Evolutionary conservation across 2,113 vertebrate genomes (phyloP), one percentile per base, ranked within the genome.

Genomic region (Rostratula benghalensis): DNA sequence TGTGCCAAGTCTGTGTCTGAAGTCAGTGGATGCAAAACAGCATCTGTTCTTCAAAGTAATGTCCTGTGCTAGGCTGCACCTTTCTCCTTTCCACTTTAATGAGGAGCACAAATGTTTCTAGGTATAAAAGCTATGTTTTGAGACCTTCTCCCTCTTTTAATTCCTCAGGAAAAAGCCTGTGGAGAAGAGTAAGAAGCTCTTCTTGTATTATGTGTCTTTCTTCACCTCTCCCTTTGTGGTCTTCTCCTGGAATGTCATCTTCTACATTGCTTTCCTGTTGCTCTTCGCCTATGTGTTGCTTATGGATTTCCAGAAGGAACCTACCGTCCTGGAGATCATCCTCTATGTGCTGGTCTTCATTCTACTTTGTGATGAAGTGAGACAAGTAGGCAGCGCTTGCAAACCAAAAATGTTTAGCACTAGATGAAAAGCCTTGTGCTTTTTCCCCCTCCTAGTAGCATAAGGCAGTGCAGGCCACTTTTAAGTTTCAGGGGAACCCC

Each of bases 181-280:
- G 7, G 98, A 98, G 92, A 97, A 92, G 95, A 98, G 63, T 57
- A 98, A 96, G 95, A 97, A 93, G 65, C 79, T 98, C 65, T 67
- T 98, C 8, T 94, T 98, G 56, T 96, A 96, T 61, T 98, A 98
- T 1, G 97, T 98, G 89, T 97, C 98, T 60, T 98, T 99, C 96
- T 99, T 98, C 98, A 98, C 97, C 14, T 98, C 99, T 0, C 98
- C 99, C 1, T 99, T 99, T 75, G 99, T 99, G 93, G 99, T 99
- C 97, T 99, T 99, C 96, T 99, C 99, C 95, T 99, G 98, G 99
- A 99, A 98, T 7, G 99, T 99, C 27, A 98, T 99, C 83, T 99
- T 98, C 92, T 99, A 99, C 97, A 99, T 99, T 0, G 98, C 98
- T 79, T 99, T 99, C 98, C 98, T 99, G 60, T 92, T 98, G 94